Evolutionary conservation across 1,140 invertebrate species (phyloP).

Genomic region (Megalopta genalis): DNA sequence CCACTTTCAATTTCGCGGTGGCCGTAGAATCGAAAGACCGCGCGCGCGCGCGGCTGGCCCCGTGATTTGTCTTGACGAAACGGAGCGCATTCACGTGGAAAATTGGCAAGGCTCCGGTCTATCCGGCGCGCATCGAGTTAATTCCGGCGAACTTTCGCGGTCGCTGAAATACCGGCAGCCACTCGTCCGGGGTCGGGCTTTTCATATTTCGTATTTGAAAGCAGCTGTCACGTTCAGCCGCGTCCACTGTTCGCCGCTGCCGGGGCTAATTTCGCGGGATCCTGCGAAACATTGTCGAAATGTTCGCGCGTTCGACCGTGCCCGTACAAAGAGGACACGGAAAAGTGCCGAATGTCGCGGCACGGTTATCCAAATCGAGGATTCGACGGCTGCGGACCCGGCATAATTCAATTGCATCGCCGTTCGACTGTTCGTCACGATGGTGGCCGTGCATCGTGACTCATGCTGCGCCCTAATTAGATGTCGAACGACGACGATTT

Average conservation of each 20-base stretch:
- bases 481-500: too few species aligned
- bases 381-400: background rate
- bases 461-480: too few species aligned
- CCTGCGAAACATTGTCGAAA: slow-evolving; percentile 31
- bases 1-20: background rate
- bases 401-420: background rate
- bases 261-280: slow-evolving; percentile 17
- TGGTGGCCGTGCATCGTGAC: too few species aligned
- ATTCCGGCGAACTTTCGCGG: slow-evolving; percentile 4
- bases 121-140: background rate
- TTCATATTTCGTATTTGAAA: slow-evolving; percentile 46
- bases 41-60: too few species aligned
- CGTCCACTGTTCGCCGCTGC: background rate
- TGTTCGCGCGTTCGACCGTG: slow-evolving; percentile 19
- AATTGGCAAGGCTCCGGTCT: background rate
- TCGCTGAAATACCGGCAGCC: slow-evolving; percentile 1
- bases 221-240: slow-evolving; percentile 37
- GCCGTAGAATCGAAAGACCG: background rate
- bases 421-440: too few species aligned
- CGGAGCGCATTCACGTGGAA: background rate
- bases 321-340: background rate
- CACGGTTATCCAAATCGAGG: background rate
- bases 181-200: slow-evolving; percentile 31
- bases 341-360: slow-evolving; percentile 20
- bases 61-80: background rate